Conservation (phyloP, 1,140 invertebrate genomes). For the Caenorhabditis elegans region DNA sequence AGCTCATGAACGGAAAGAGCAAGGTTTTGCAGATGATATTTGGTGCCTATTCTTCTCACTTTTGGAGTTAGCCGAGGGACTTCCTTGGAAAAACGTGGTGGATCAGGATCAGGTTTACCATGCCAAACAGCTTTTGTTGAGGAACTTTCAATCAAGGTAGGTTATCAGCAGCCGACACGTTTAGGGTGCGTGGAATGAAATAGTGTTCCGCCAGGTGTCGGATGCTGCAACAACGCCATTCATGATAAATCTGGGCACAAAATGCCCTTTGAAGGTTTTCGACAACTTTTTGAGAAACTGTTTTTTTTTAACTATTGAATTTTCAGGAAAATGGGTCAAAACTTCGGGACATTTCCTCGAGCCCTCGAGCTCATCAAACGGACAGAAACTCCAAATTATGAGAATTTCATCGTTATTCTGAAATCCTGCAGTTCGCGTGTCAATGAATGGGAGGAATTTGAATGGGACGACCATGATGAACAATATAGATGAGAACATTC, state of each 20-base stretch:
- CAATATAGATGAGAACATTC: not conserved
- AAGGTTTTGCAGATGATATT: not conserved
- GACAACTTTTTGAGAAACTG: not conserved
- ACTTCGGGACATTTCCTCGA: not conserved
- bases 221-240: too few species aligned
- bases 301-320: not conserved
- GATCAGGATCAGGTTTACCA: not conserved
- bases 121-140: not conserved
- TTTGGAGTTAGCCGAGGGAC: not conserved
- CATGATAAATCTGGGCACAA: too few species aligned
- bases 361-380: not conserved
- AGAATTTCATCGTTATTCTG: not conserved
- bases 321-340: conserved; percentile 15
- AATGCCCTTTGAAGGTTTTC: too few species aligned
- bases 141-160: conserved; percentile 1
- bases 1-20: conserved; percentile 89
- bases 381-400: not conserved
- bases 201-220: too few species aligned
- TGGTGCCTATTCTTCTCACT: conserved; percentile 6
- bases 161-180: too few species aligned
- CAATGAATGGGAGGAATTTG: not conserved
- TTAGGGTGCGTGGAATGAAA: too few species aligned
- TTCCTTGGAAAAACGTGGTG: not conserved
- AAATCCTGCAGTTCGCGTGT: not conserved
- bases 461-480: conserved; percentile 24